A percentile compares a stretch with the other conserved stretches of the same genome.
phyloP scores from a whole-genome alignment of 2,113 vertebrate species.

The Callipepla californica region DNA sequence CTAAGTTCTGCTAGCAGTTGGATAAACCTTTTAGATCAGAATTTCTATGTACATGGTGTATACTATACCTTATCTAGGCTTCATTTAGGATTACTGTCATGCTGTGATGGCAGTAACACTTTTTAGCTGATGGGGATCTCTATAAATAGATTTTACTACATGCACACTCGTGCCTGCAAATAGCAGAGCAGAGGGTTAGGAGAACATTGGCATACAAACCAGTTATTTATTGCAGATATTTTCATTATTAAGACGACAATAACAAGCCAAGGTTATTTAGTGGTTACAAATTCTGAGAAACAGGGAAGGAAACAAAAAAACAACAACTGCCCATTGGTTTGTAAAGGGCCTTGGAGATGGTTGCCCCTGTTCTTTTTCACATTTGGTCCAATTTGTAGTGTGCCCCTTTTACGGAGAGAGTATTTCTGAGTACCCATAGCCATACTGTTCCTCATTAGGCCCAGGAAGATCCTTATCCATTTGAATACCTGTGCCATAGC shows the following conservation, averaged over 20 bases:
- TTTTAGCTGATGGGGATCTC: neutral
- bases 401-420: neutral
- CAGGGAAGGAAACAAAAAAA: no score
- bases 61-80: neutral
- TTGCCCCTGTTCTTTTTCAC: neutral
- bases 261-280: neutral
- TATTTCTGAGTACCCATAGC: no score
- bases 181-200: neutral
- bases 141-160: neutral
- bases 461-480: neutral
- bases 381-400: neutral
- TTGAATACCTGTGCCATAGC: neutral
- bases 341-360: neutral
- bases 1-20: neutral
- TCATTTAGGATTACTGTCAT: neutral
- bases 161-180: fast-evolving
- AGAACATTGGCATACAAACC: neutral
- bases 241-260: neutral
- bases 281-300: neutral
- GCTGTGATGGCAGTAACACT: neutral
- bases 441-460: neutral
- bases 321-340: neutral
- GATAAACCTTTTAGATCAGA: neutral
- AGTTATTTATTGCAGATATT: neutral
- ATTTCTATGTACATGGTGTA: neutral